Evolutionary conservation across 2,113 vertebrate species (phyloP), one percentile per base, ranked within the genome.

Genomic region (Fregetta grallaria): DNA sequence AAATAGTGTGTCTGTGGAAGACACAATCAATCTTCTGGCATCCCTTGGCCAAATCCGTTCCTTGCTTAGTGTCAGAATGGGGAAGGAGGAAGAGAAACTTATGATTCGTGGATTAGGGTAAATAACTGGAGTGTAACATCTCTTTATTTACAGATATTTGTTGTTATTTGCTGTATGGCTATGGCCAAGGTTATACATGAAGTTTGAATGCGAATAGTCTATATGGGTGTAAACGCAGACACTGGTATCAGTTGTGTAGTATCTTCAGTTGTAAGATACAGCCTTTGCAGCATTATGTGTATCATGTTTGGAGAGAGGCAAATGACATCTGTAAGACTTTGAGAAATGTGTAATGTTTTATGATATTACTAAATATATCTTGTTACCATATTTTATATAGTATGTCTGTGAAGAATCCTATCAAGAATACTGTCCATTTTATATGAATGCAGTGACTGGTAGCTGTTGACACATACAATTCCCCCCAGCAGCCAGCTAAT

Each of bases 31-130:
- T 89, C 98, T 99, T 85, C 94, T 99, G 94, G 99, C 99, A 7
- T 99, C 99, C 11, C 98, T 99, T 0, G 99, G 99, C 30, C 99
- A 99, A 97, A 99, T 99, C 66, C 98, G 99, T 50, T 99, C 99
- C 42, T 98, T 99, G 92, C 98, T 99, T 65, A 99, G 99, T 22
- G 99, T 99, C 74, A 98, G 99, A 45, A 99, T 99, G 99, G 99
- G 99, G 40, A 98, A 98, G 66, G 99, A 99, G 75, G 99, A 99
- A 92, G 99, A 99, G 96, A 99, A 99, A 40, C 98, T 99, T n/a
- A 99, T 99, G 99, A 99, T 99, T 93, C 98, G 99, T 47, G 99
- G 99, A 58, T 97, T 99, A 42, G 98, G 99, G 99, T 99, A 97
- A 99, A 85, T 93, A 49, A 65, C 22, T 62, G 52, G 30, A 71